These are phyloP conservation scores for Steinernema hermaphroditum DNA, from an alignment of 2,888 invertebrate species.

Conservation along the genomic window DNA sequence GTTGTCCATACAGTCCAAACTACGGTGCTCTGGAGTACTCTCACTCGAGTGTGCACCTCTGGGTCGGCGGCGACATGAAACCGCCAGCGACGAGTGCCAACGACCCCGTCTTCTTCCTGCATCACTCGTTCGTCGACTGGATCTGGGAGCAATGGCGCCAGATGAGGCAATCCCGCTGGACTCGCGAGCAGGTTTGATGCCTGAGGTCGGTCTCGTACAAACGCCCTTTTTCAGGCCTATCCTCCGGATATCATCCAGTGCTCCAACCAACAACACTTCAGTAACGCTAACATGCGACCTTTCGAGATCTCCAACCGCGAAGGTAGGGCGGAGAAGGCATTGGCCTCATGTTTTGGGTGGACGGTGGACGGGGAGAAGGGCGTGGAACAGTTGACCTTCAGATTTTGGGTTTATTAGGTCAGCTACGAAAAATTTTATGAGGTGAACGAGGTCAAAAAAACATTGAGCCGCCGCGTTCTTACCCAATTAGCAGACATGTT, in stretches of 20 bases:
- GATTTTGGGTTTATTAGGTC: too few species aligned
- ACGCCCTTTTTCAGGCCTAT: slow-evolving; percentile 57
- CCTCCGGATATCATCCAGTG: slow-evolving; percentile 62
- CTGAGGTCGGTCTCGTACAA: background rate
- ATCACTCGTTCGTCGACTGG: slow-evolving; percentile 63
- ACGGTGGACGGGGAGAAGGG: too few species aligned
- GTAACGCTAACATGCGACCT: slow-evolving; percentile 62
- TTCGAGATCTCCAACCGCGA: slow-evolving; percentile 64
- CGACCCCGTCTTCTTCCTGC: slow-evolving; percentile 60
- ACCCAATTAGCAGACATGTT: too few species aligned
- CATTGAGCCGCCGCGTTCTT: too few species aligned
- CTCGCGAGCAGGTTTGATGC: slow-evolving; percentile 51
- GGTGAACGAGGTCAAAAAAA: too few species aligned
- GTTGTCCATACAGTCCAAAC: slow-evolving; percentile 63
- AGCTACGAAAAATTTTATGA: too few species aligned
- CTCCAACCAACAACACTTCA: slow-evolving; percentile 64
- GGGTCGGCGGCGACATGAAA: slow-evolving; percentile 65
- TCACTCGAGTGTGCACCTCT: slow-evolving; percentile 62
- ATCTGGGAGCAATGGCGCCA: slow-evolving; percentile 64
- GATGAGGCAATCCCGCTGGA: slow-evolving; percentile 55
- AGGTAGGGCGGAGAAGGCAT: too few species aligned
- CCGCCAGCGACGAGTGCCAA: slow-evolving; percentile 56
- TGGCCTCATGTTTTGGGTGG: too few species aligned
- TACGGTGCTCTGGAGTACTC: slow-evolving; percentile 65
- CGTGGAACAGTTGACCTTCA: too few species aligned